Conservation (phyloP, 2,113 vertebrate genomes). For the Cebidichthys violaceus region DNA sequence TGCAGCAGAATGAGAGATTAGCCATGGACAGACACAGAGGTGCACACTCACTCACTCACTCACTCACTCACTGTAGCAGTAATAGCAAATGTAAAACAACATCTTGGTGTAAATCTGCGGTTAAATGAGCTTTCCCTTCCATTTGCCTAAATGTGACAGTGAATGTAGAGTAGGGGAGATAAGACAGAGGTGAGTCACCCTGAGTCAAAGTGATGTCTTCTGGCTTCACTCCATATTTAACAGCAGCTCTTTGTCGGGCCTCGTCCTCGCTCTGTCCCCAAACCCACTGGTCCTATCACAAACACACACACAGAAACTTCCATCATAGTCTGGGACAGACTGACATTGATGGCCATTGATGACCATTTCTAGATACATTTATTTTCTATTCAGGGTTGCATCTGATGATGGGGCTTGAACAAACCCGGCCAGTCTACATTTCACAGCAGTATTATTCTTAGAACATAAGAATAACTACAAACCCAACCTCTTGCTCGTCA, state of each 20-base stretch:
- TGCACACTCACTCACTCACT: too few relatives aligned
- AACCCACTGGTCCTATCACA: constrained; percentile 84
- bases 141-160: neutral
- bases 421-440: neutral
- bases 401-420: neutral
- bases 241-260: constrained; percentile 84
- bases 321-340: neutral
- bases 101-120: neutral
- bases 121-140: too few relatives aligned
- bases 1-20: too few relatives aligned
- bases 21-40: neutral
- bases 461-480: neutral
- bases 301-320: fast-evolving
- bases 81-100: neutral
- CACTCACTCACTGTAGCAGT: neutral
- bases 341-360: too few relatives aligned
- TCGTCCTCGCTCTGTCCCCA: constrained; percentile 85
- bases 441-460: neutral
- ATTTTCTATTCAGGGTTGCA: neutral
- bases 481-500: constrained; percentile 68
- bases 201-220: constrained; percentile 80
- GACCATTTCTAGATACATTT: neutral
- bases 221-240: constrained; percentile 78
- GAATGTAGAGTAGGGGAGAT: neutral
- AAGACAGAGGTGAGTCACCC: constrained; percentile 73